Evolutionary conservation across 2,888 invertebrate species (phyloP).

Genomic region (Piscicola geometra): DNA sequence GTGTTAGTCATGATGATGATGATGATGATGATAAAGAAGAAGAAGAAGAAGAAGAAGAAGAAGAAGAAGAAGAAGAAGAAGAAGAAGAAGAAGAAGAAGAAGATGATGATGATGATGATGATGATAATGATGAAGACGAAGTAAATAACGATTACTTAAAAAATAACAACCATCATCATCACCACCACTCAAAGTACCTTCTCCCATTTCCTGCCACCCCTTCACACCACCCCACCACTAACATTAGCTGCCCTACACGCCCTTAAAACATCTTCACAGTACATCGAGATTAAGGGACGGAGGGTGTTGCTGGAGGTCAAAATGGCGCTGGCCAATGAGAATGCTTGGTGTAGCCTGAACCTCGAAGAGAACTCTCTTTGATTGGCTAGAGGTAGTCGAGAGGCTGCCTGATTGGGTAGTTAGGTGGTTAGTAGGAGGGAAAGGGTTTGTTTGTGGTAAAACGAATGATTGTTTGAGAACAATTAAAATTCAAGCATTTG

Average conservation of each 20-base stretch:
- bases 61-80: neutral
- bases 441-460: too few relatives aligned
- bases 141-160: neutral
- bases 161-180: neutral
- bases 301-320: neutral
- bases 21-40: neutral
- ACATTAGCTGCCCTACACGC: constrained; percentile 2
- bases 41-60: neutral
- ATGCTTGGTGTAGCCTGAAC: neutral
- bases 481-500: too few relatives aligned
- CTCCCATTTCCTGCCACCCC: neutral
- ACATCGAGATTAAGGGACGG: neutral
- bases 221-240: neutral
- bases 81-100: neutral
- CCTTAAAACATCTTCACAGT: constrained; percentile 1
- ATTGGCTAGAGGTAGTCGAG: neutral
- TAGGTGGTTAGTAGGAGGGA: too few relatives aligned
- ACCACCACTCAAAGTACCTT: neutral
- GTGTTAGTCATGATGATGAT: neutral
- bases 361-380: constrained; percentile 2
- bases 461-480: too few relatives aligned
- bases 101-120: too few relatives aligned
- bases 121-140: too few relatives aligned
- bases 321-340: constrained; percentile 11
- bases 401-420: neutral